Conservation (phyloP, 2,113 vertebrate genomes). For the Emydocephalus ijimae region DNA sequence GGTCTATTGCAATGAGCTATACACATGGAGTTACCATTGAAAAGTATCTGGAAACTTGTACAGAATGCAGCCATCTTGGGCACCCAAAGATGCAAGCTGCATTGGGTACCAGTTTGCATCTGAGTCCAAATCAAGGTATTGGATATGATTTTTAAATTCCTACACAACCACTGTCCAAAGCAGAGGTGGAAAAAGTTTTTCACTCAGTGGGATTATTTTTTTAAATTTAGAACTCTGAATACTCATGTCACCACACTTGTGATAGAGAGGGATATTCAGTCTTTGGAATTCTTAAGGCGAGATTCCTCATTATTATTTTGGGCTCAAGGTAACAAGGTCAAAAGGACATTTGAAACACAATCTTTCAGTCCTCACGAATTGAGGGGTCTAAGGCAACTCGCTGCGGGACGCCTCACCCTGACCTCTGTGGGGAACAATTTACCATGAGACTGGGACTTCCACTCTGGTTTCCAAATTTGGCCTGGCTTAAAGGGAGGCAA, state of each 20-base stretch:
- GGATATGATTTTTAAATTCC: not conserved
- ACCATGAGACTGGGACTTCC: too few relatives aligned
- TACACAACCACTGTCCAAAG: not conserved
- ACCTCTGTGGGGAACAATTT: too few relatives aligned
- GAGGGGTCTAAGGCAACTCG: too few relatives aligned
- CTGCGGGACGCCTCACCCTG: too few relatives aligned
- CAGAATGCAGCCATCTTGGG: not conserved
- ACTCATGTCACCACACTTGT: not conserved
- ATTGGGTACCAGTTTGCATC: not conserved
- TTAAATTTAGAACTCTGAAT: not conserved
- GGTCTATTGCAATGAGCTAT: not conserved
- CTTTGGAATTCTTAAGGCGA: not conserved
- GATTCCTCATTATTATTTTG: not conserved
- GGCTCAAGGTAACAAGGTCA: not conserved
- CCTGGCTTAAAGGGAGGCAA: too few relatives aligned
- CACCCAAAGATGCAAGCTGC: not conserved
- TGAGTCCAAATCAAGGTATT: not conserved
- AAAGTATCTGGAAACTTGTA: not conserved
- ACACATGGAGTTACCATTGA: not conserved
- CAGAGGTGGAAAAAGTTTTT: not conserved
- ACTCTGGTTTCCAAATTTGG: too few relatives aligned
- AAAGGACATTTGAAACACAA: not conserved
- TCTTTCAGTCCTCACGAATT: not conserved
- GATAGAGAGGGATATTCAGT: not conserved
- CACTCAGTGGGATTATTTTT: not conserved